Evolutionary conservation across 2,888 invertebrate genomes (phyloP).

Genomic region (Sthenelais limicola): DNA sequence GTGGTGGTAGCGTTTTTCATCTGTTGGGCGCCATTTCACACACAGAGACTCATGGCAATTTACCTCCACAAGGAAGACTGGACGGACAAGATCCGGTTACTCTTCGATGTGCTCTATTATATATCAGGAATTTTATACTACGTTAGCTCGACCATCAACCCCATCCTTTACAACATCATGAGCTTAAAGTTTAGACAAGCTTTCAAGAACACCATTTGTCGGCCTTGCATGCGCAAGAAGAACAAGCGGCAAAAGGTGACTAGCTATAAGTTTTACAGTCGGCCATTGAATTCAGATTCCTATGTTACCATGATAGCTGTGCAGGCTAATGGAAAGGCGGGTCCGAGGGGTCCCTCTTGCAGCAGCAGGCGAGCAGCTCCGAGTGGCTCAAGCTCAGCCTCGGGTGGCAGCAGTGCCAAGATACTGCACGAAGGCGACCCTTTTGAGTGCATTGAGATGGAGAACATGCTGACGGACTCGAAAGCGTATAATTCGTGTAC

Average conservation of each 20-base stretch:
- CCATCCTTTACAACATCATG: conserved; percentile 94
- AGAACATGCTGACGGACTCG: conserved; percentile 27
- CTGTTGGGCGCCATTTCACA: conserved; percentile 70
- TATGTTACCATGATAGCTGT: conserved; percentile 3
- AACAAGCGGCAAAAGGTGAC: conserved; percentile 9
- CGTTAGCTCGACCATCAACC: conserved; percentile 92
- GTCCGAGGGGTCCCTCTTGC: not conserved
- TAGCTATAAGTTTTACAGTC: conserved; percentile 30
- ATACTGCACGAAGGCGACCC: conserved; percentile 30
- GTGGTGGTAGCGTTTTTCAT: conserved; percentile 69
- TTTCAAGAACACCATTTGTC: conserved; percentile 80
- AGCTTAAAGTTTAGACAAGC: conserved; percentile 93
- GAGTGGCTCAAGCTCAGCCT: conserved; percentile 39
- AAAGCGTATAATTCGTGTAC: conserved; percentile 23
- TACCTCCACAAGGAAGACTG: conserved; percentile 73
- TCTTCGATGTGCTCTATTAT: conserved; percentile 84
- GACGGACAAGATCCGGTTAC: conserved; percentile 72
- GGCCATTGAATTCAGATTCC: conserved; percentile 7
- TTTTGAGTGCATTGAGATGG: conserved; percentile 40
- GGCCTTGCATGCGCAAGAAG: conserved; percentile 41
- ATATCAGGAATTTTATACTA: conserved; percentile 92
- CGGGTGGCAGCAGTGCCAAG: conserved; percentile 39
- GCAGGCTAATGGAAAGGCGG: conserved; percentile 2
- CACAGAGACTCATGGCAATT: conserved; percentile 78
- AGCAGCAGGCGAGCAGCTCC: not conserved